Evolutionary conservation across 2,113 vertebrate genomes (phyloP), one percentile per base, ranked within the genome.

Genomic region (Anser cygnoides): DNA sequence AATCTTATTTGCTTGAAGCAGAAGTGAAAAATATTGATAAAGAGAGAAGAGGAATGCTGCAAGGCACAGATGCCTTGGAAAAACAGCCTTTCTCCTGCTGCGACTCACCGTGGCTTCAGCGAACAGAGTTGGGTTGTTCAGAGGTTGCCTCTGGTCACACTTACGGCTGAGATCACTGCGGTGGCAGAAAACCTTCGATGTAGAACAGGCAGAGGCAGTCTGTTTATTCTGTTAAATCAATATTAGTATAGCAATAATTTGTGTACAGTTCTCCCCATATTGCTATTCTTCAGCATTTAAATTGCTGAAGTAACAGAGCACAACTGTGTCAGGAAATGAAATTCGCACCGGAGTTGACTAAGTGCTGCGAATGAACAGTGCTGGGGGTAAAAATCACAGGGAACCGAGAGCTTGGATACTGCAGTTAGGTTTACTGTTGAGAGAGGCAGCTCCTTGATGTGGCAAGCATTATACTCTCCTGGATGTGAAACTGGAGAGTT

Each of bases 241-340:
- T 62, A 37, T 79, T 76, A 0, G 0, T 62, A 7, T 41, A 17
- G 16, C 55, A 62, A 2, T 72, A 23, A 31, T 61, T 78, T 37
- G 12, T 65, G 10, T 82, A 8, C 21, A 37, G 6, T 70, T 87
- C 33, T 75, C 28, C 35, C 41, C 31, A 3, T 25, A 4, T 14
- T 33, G 17, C 39, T 82, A 15, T 22, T 89, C 63, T 58, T 18
- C 54, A 84, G 43, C 70, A 43, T 7, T 44, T 39, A 22, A 76
- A 5, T 68, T 19, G 23, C 13, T 54, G 35, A 49, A 49, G 21
- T 58, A 1, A 0, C 13, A 2, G 35, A 2, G 35, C 26, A 68
- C 1, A 5, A 43, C 16, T 28, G 20, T 72, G 29, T 85, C 20
- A 28, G 77, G 58, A 91, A 70, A 29, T 1, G n/a, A 84, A 59